Conservation (phyloP, 1,140 invertebrate genomes). For the Gonioctena quinquepunctata region DNA sequence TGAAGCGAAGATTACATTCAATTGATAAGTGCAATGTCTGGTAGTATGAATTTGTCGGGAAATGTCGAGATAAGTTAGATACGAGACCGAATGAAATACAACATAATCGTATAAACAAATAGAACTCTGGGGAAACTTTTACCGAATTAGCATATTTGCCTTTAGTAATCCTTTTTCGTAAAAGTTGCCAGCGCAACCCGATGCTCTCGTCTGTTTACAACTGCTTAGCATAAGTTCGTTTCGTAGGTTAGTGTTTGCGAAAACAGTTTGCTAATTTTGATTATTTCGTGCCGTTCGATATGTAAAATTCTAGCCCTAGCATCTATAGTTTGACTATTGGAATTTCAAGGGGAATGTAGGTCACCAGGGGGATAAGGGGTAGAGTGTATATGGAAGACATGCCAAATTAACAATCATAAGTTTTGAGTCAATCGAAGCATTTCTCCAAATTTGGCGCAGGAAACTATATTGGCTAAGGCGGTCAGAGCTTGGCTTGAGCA, state of each 20-base stretch:
- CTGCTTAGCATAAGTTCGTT: conserved; percentile 14
- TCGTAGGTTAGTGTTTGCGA: neutral
- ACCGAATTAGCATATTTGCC: conserved; percentile 21
- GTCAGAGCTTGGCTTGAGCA: too few species aligned
- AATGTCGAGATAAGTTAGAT: conserved; percentile 3
- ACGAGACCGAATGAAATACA: neutral
- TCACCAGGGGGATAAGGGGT: too few species aligned
- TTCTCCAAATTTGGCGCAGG: too few species aligned
- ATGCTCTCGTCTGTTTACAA: conserved; percentile 8
- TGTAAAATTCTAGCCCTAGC: neutral
- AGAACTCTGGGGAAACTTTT: conserved; percentile 12
- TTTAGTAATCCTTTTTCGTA: conserved; percentile 17
- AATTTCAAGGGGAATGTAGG: too few species aligned
- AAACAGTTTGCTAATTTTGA: conserved; percentile 18
- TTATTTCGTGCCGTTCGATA: conserved; percentile 5
- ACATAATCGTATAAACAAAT: conserved; percentile 18
- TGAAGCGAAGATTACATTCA: neutral
- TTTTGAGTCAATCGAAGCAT: too few species aligned
- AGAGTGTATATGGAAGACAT: too few species aligned
- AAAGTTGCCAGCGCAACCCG: conserved; percentile 11
- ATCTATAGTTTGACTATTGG: neutral
- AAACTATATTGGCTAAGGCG: too few species aligned
- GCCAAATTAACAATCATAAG: too few species aligned
- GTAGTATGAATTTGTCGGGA: neutral
- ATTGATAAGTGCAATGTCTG: neutral